Evolutionary conservation across 2,888 invertebrate genomes (phyloP), one percentile per base, ranked within the genome.

Genomic region (Scelioninae gen. 1): DNA sequence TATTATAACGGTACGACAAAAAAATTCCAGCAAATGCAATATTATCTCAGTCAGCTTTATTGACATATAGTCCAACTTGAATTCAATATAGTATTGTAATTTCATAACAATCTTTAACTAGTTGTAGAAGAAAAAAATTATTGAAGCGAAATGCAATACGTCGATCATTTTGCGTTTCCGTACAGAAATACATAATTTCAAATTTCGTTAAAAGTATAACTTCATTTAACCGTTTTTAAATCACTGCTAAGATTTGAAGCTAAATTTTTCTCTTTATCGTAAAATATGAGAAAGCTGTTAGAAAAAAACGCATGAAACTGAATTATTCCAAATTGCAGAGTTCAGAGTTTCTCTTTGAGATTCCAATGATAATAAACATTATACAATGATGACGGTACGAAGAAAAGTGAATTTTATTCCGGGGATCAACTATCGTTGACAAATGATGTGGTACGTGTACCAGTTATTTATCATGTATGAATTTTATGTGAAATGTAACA

Each of bases 301-400:
- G n/a, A 15, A n/a, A 45, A 13, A 45, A 47, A 45, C 31, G 74
- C 74, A 62, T 74, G 38, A 80, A 80, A 80, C 68, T 68, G 66
- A 74, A 80, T 74, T 80, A 55, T 68, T 45, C 23, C 55, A 80
- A 74, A 74, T 80, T 79, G 78, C 58, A 79, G 78, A 72, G 71
- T 43, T 29, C 56, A 55, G 60, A 43, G 58, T 7, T 34, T 0
- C 58, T 31, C 43, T 63, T 78, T 49, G 49, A 51, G 65, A 72
- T 79, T 74, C 55, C 69, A 80, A 75, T 75, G 62, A 69, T 62
- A 63, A 75, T 81, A 72, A 71, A 69, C 5, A 34, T 34, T 45
- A n/a, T 38, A 29, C 45, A 47, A 58, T 63, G 55, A 55, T 15
- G 47, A 43, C 45, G 53, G 0, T 77, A 69, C 69, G 55, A 7